These are phyloP conservation scores for Trypoxylus dichotomus DNA, from an alignment of 1,140 invertebrate genomes.

Conservation along the genomic window DNA sequence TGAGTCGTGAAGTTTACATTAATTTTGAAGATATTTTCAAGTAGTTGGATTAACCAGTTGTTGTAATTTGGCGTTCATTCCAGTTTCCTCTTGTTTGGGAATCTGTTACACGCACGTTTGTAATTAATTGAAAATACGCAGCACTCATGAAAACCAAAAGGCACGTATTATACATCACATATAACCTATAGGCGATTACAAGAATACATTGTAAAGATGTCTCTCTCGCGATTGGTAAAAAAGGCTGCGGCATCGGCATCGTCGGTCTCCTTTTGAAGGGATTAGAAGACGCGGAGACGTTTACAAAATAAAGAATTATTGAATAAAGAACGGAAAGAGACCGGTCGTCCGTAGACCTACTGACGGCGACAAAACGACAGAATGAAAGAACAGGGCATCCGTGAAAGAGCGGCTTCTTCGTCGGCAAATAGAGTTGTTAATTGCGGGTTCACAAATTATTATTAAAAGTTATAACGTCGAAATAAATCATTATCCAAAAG, in stretches of 20 bases:
- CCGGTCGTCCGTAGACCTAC: background rate
- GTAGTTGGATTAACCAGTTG: too few relatives aligned
- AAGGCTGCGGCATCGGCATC: background rate
- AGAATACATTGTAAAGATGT: background rate
- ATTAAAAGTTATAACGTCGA: background rate
- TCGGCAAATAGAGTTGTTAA: conserved; percentile 21
- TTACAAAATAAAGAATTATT: conserved; percentile 24
- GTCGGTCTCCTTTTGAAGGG: conserved; percentile 4
- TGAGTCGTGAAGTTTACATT: too few relatives aligned
- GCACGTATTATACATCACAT: too few relatives aligned
- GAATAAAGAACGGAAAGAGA: conserved; percentile 3
- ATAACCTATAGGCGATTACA: background rate
- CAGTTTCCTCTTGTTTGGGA: too few relatives aligned
- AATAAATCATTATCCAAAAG: background rate
- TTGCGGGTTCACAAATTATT: conserved; percentile 4
- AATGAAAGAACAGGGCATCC: background rate
- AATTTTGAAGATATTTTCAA: too few relatives aligned
- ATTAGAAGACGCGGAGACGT: conserved; percentile 12
- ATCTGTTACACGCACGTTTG: too few relatives aligned
- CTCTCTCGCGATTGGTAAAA: background rate
- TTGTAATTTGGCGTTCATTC: too few relatives aligned
- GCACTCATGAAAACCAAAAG: too few relatives aligned
- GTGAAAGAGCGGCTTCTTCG: background rate
- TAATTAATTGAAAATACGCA: too few relatives aligned
- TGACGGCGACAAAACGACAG: background rate